phyloP scores from a whole-genome alignment of 2,113 vertebrate genomes.

The Nibea coibor region DNA sequence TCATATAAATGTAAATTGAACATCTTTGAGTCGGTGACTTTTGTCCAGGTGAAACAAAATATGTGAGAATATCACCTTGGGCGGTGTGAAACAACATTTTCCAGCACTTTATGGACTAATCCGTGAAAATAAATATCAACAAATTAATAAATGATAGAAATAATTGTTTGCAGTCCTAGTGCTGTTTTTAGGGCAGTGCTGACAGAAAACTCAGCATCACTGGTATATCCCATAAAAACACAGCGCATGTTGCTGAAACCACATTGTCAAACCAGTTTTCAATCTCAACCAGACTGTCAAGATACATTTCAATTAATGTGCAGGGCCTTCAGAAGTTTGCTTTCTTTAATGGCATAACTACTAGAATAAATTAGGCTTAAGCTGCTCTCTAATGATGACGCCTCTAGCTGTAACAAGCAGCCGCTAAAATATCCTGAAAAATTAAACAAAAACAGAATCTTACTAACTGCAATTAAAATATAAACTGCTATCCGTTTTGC shows the following conservation, averaged over 20 bases:
- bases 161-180: not conserved
- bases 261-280: conserved; percentile 30
- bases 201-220: conserved; percentile 5
- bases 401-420: conserved; percentile 59
- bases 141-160: not conserved
- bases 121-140: not conserved
- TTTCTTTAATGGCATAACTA: conserved; percentile 60
- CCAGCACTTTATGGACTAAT: not conserved
- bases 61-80: not conserved
- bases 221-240: not conserved
- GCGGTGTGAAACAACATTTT: not conserved
- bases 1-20: not conserved
- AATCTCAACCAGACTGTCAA: conserved; percentile 48
- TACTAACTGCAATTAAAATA: conserved; percentile 72
- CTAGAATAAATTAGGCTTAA: conserved; percentile 62
- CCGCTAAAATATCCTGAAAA: conserved; percentile 56
- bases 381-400: conserved; percentile 52
- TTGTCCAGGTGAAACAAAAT: not conserved
- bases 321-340: conserved; percentile 41
- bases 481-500: conserved; percentile 68
- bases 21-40: not conserved
- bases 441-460: conserved; percentile 69
- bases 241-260: conserved; percentile 18
- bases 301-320: conserved; percentile 48
- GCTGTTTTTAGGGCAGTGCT: not conserved